Evolutionary conservation across 2,888 invertebrate species (phyloP), one percentile per base, ranked within the genome.

Genomic region (Cinara cedri): DNA sequence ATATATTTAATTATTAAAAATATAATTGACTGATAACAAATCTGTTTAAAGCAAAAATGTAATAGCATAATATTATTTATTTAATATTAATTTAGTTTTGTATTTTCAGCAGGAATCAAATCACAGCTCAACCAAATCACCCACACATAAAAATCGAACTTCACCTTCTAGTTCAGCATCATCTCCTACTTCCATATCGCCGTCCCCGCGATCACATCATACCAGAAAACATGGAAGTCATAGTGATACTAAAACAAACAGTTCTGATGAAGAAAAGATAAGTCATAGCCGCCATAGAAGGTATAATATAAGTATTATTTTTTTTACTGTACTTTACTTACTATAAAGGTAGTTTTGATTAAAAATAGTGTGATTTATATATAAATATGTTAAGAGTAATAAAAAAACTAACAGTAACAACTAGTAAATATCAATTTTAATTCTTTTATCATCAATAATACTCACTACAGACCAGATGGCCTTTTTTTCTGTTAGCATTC

Each of bases 31-130:
- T 74, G 26, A 74, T 51, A 51, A 62, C 49, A 63, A 63, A 51
- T 72, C 62, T 74, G 24, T 74, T 65, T 63, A 44, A 65, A 65
- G 4, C 54, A 54, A 57, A 26, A 70, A 70, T 9, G 51, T 26
- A 44, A 44, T 74, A 11, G 8, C 26, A 44, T 2, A 3, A 3
- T 11, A 3, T 21, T 65, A 44, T 44, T 63, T 44, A 54, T 65
- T 6, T 57, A 68, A 26, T 68, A 21, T 76, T 76, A 66, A 76
- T 76, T 68, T 57, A 76, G 76, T 57, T 78, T 3, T 78, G 46
- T 49, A 60, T 68, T 78, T 78, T 78, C 78, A 78, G 78, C 78
- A 78, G 21, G 78, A 78, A 68, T 78, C 78, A 70, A 78, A 68
- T 14, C 78, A 78, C 51, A 78, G 78, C 9, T 70, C 68, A 34